These are phyloP conservation scores for Psephotus haematonotus DNA, from an alignment of 2,113 vertebrate genomes.

Conservation along the genomic window DNA sequence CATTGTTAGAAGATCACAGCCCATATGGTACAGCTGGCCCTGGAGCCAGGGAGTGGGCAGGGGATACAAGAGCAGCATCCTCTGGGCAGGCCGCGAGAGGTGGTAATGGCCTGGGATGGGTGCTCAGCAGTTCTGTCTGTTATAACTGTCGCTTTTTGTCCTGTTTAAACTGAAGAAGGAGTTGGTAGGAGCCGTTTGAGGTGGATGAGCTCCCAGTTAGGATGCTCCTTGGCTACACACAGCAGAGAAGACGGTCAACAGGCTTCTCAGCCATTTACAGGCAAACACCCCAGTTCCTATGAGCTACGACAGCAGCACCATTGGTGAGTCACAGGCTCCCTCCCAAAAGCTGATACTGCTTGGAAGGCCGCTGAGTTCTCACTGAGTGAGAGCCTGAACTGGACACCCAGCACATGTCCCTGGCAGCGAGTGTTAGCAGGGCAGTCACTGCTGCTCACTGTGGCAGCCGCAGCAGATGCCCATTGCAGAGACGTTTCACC, in stretches of 20 bases:
- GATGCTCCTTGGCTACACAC: not conserved
- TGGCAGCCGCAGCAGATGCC: not conserved
- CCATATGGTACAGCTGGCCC: not conserved
- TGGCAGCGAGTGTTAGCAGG: not conserved
- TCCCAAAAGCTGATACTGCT: not conserved
- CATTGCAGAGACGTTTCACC: not conserved
- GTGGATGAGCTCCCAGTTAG: not conserved
- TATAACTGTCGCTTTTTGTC: not conserved
- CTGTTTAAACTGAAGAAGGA: not conserved
- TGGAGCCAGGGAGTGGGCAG: not conserved
- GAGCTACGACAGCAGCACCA: not conserved
- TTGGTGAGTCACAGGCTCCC: not conserved
- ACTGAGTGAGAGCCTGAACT: not conserved
- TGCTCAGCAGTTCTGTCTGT: not conserved
- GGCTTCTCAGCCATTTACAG: not conserved
- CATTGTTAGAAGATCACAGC: not conserved
- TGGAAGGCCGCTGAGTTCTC: not conserved
- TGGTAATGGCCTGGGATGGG: rapidly evolving
- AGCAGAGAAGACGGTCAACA: not conserved
- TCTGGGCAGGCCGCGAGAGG: not conserved
- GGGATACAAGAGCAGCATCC: not conserved
- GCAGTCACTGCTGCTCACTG: rapidly evolving
- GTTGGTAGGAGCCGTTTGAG: not conserved
- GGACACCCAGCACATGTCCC: not conserved
- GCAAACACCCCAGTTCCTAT: not conserved